Evolutionary conservation across 2,113 vertebrate genomes (phyloP), one percentile per base, ranked within the genome.

Genomic region (Petroica traversi): DNA sequence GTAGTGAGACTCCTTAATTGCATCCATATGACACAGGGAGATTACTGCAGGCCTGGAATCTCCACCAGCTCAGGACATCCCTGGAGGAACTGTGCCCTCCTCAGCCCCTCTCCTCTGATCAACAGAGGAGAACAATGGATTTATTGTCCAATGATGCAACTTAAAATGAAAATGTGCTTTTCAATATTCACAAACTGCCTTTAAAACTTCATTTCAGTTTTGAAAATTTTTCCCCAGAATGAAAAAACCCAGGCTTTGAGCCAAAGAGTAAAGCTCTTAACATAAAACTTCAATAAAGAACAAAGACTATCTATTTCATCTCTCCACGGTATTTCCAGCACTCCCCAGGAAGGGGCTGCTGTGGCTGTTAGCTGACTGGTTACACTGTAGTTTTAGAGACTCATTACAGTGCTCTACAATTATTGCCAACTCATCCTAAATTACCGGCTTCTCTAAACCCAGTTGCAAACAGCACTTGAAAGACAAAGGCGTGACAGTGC

Each of bases 361-460:
- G 79, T 5, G 18, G 66, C 82, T 87, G 45, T 93, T 94, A 96
- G 55, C 77, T 89, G 83, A 90, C 62, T 85, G 75, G 71, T 76
- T 89, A 67, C 67, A 71, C 19, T 77, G 51, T 33, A 88, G 64
- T 75, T 91, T 85, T 41, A 87, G 55, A 92, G 41, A 88, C 84
- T 91, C 82, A 61, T 92, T 95, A 66, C 19, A 49, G 52, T 31
- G n/a, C 85, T 82, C 93, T 85, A 14, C 76, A 95, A 94, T 97
- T 96, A 95, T 81, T 96, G 94, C 91, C 93, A 92, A 41, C 82
- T 95, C 85, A 91, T 79, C 91, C 84, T 96, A 97, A 97, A 96
- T 97, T 95, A 93, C 33, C n/a, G 24, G 67, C 73, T 94, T 73
- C 74, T 93, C 49, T 31, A 57, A 89, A 89, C 57, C 64, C 11